Percentiles rank a stretch among this genome's conserved stretches.
These are phyloP conservation scores for Chaetogeoica ovagalla DNA, from an alignment of 2,888 invertebrate species.

Conservation along the genomic window DNA sequence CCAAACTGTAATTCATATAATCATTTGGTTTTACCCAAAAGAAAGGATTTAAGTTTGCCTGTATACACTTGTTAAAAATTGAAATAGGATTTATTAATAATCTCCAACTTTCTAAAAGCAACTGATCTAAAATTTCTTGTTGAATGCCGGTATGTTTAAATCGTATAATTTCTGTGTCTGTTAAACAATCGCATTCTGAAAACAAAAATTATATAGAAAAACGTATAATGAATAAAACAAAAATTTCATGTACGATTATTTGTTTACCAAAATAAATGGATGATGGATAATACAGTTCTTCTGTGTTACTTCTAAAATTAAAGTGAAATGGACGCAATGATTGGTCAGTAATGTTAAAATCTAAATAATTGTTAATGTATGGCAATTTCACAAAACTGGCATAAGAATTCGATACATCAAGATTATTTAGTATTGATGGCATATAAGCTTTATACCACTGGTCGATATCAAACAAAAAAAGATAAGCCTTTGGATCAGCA, in stretches of 20 bases:
- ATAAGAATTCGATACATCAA: constrained; percentile 39
- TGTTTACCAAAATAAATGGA: constrained; percentile 75
- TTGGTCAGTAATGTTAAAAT: constrained; percentile 38
- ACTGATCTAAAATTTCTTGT: constrained; percentile 65
- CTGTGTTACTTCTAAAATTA: constrained; percentile 60
- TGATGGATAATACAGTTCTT: constrained; percentile 83
- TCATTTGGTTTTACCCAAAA: constrained; percentile 60
- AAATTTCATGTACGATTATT: constrained; percentile 54
- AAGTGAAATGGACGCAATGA: constrained; percentile 36
- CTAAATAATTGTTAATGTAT: constrained; percentile 20
- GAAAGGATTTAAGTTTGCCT: constrained; percentile 67
- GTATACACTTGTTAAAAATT: constrained; percentile 64
- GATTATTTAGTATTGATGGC: constrained; percentile 62
- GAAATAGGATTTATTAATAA: constrained; percentile 67
- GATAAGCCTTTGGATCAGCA: constrained; percentile 60
- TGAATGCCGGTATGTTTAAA: constrained; percentile 68
- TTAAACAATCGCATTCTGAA: constrained; percentile 66
- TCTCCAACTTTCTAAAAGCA: constrained; percentile 66
- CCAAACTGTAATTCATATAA: constrained; percentile 28
- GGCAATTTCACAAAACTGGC: constrained; percentile 45
- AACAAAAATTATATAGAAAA: constrained; percentile 53
- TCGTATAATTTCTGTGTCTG: constrained; percentile 62
- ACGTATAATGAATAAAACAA: neutral
- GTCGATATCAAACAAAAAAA: constrained; percentile 84
- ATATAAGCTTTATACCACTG: constrained; percentile 95